Evolutionary conservation across 2,113 vertebrate genomes (phyloP).

Genomic region (Dunckerocampus dactyliophorus): DNA sequence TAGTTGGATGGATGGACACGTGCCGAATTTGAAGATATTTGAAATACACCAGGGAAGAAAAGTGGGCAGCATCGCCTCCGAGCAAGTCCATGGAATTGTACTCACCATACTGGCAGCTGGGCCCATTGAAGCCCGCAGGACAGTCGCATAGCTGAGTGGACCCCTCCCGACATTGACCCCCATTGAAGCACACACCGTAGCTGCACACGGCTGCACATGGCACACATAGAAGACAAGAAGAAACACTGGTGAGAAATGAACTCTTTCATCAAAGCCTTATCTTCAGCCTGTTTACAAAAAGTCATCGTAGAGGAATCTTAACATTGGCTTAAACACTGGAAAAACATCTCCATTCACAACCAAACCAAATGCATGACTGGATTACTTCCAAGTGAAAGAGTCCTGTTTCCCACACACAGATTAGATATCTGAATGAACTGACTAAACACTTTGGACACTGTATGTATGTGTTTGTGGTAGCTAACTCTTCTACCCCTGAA

Average conservation of each 20-base stretch:
- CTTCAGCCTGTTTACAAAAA: background rate
- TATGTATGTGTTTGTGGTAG: too few species aligned
- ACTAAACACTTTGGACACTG: background rate
- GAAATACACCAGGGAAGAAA: too few species aligned
- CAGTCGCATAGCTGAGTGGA: conserved; percentile 75
- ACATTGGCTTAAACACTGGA: background rate
- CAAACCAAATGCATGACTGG: background rate
- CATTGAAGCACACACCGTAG: conserved; percentile 72
- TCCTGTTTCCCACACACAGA: background rate
- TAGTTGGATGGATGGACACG: background rate
- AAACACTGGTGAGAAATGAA: conserved; percentile 11
- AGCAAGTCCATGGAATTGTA: background rate
- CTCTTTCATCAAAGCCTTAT: background rate
- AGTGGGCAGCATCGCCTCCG: too few species aligned
- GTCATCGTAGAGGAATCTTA: background rate
- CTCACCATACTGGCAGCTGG: conserved; percentile 84
- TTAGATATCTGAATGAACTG: background rate
- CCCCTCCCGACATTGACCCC: conserved; percentile 73
- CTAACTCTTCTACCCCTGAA: too few species aligned
- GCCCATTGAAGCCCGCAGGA: conserved; percentile 77
- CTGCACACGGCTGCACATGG: conserved; percentile 68
- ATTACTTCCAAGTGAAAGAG: background rate
- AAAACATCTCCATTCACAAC: conserved; percentile 2
- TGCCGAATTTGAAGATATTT: too few species aligned
- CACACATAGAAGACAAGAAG: conserved; percentile 20